Evolutionary conservation across 2,888 invertebrate genomes (phyloP), one percentile per base, ranked within the genome.

Genomic region (Callyntrura sp.): DNA sequence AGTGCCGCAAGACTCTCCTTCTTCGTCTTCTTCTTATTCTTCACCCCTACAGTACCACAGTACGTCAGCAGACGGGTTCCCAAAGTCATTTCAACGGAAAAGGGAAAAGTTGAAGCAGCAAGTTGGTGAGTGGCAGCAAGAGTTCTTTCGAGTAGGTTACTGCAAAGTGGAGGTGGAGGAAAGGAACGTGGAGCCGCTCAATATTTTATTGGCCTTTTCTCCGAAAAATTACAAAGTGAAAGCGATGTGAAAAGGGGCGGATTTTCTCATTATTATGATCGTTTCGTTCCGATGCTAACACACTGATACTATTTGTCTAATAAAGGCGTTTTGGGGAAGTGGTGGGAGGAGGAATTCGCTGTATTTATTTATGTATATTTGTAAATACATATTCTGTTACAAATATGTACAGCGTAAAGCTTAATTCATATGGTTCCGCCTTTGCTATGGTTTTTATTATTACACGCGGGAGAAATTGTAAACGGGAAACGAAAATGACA

Each of bases 201-300:
- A 62, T 62, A 25, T 35, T 43, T 70, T 70, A 70, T 70, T 35
- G 28, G 70, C 17, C 70, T 43, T 43, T 43, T 70, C 62, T 65
- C 11, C 25, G 28, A 65, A 68, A 35, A 5, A 25, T 1, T 12
- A 35, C 12, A 68, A 28, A 35, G 9, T 35, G 43, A n/a, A n/a
- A 43, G 12, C 17, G 35, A 43, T 43, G 35, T 0, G n/a, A 9
- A 25, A 25, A 11, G 11, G 5, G 43, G 43, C 25, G 23, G 28
- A 70, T 70, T 43, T 70, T n/a, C 28, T 68, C 70, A 70, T 70
- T 17, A 43, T n/a, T 43, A n/a, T 14, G 9, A 2, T 17, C 1
- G 17, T 70, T 17, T 70, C 35, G n/a, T n/a, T n/a, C n/a, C n/a
- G n/a, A n/a, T n/a, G n/a, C n/a, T n/a, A n/a, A n/a, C n/a, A n/a